Base-by-base conservation (phyloP, 2,113 vertebrate species). In the Delphinus delphis region DNA sequence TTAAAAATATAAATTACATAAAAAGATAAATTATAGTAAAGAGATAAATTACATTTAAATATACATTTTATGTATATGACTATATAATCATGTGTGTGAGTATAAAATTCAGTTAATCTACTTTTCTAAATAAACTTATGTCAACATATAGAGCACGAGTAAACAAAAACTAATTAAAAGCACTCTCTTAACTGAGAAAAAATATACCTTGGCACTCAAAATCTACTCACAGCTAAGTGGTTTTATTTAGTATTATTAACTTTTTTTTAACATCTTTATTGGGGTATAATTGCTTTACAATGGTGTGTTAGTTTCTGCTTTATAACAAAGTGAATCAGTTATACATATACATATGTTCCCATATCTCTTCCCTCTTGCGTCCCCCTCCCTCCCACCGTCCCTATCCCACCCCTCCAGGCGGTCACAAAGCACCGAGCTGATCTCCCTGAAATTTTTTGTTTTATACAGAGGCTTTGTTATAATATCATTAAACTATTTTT, bases 41-140 rank as follows among this genome's bases (percentile, higher is more conserved):
- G 28, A 60, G n/a, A 77, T 53, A 33, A 77, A n/a, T n/a, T n/a
- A 36, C n/a, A 76, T 31, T 47, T 76, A 77, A 41, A 41, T 44
- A 76, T 68, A 28, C 5, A 60, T 85, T 95, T 63, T 50, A 28
- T 31, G 12, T 88, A 38, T 47, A 50, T 11, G 71, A 4, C 36
- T 86, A 71, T 53, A 50, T 63, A 89, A 74, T 47, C 26, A 50
- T 6, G 38, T 33, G 31, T 83, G 26, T 74, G n/a, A 60, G 23
- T 47, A 82, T 74, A 60, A 67, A 88, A 79, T 76, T 90, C n/a
- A 86, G 28, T 67, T 88, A 55, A 84, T 86, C 67, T 53, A 53
- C 25, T 95, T 95, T 94, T 83, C 80, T 89, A 79, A 80, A 90
- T 89, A 95, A 94, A 92, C 8, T 60, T 81, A 79, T 38, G 86